Evolutionary conservation across 2,797 vertebrate species (phyloP), one percentile per base, ranked within the genome.

Genomic region (Gallinago solitaria): DNA sequence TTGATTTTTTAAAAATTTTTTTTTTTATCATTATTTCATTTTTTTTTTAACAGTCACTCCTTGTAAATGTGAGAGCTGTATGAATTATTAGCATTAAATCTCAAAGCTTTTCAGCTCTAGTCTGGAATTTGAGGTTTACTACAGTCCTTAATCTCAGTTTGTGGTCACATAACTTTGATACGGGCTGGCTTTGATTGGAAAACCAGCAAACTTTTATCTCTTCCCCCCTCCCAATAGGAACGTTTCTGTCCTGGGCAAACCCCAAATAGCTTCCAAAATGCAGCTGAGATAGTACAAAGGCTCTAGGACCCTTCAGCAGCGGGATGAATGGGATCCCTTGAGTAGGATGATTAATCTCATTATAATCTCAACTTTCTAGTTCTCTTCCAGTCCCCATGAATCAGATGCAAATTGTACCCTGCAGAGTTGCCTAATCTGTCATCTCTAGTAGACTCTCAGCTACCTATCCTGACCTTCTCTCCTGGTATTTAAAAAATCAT

Each of bases 131-230:
- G 90, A 89, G 88, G 77, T 94, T 94, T 93, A 27, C 68, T 89
- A 1, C 53, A 12, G 76, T 82, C 74, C 64, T 82, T 89, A 73
- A 91, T 93, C 95, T 95, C 83, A 19, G 67, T 0, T 94, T 0
- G 28, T 93, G 88, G 83, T 89, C 68, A 75, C 77, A 16, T 39
- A 87, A 89, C 48, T 92, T 81, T 77, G 76, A 70, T 82, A 90
- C 2, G 1, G 30, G n/a, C 61, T 71, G 50, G 54, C 63, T 84
- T 86, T 64, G 80, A 84, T 35, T 47, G 93, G 83, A 89, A 95
- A 96, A 91, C 33, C 90, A 91, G 85, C 48, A 59, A 80, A 79
- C 60, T 64, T 93, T 90, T 93, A 32, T 94, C 86, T 91, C 81
- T 90, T 78, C 15, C 45, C 71, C 71, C 56, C 70, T 90, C 84